Percentiles rank a stretch among this genome's conserved stretches.
Conservation (phyloP, 1,140 invertebrate genomes). For the Amyelois transitella region DNA sequence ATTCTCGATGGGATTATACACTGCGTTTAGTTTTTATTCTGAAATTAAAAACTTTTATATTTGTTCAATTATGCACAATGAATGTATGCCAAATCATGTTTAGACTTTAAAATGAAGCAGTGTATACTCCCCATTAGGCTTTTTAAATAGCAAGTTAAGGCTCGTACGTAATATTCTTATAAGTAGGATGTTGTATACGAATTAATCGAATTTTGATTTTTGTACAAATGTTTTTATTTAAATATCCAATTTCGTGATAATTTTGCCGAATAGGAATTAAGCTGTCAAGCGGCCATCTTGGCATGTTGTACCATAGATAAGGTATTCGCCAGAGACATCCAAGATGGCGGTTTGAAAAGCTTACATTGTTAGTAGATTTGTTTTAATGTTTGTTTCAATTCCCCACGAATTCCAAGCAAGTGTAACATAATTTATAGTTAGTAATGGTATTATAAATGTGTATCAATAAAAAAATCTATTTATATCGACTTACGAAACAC, state of each 20-base stretch:
- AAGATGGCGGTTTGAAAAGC: not conserved
- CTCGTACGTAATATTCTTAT: slow-evolving; percentile 1
- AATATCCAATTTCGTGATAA: slow-evolving; percentile 4
- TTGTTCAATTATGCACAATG: not conserved
- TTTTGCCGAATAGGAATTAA: not conserved
- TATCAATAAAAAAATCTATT: too few relatives aligned
- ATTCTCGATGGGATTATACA: not conserved
- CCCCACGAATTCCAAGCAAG: not conserved
- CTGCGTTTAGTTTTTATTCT: not conserved
- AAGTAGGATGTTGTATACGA: slow-evolving; percentile 19
- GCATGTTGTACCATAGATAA: not conserved
- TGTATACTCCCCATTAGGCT: not conserved
- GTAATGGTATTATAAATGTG: not conserved
- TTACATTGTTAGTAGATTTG: not conserved
- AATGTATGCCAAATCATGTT: not conserved
- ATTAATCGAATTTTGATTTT: slow-evolving; percentile 22
- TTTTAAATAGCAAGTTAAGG: not conserved
- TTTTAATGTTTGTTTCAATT: slow-evolving; percentile 4
- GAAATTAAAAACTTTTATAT: not conserved
- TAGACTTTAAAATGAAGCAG: not conserved
- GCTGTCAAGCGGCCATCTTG: not conserved
- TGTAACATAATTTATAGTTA: slow-evolving; percentile 5
- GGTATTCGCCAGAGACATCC: not conserved
- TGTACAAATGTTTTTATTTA: slow-evolving; percentile 15
- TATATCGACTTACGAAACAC: not conserved